These are phyloP conservation scores for Zelostemma sp. DNA, from an alignment of 1,140 invertebrate genomes.

Conservation along the genomic window DNA sequence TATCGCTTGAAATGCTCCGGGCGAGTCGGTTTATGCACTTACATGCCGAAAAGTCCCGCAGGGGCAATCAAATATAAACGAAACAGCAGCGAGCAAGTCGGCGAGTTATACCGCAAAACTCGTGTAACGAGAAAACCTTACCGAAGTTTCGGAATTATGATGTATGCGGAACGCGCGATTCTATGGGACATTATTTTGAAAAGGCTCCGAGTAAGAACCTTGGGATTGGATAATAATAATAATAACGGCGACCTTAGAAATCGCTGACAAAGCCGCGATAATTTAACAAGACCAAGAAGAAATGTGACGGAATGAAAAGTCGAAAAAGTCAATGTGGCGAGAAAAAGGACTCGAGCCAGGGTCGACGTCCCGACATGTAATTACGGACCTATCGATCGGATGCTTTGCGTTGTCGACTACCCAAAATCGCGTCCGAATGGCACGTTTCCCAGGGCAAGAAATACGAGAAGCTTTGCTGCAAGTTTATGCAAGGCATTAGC, in stretches of 20 bases:
- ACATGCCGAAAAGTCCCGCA: conserved; percentile 34
- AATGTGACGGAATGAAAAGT: neutral
- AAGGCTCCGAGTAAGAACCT: no score
- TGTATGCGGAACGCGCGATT: conserved; percentile 11
- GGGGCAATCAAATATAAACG: conserved; percentile 39
- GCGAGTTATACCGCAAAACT: conserved; percentile 13
- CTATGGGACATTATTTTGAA: no score
- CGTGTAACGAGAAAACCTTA: conserved; percentile 13
- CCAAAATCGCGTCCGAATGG: conserved; percentile 54
- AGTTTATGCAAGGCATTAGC: conserved; percentile 47
- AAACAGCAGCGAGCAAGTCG: conserved; percentile 20
- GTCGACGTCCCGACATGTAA: conserved; percentile 62
- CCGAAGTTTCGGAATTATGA: conserved; percentile 22
- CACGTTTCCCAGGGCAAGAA: conserved; percentile 46
- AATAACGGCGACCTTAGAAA: no score
- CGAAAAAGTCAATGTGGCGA: neutral
- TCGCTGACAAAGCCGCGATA: no score
- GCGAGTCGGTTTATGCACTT: conserved; percentile 24
- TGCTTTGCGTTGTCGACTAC: conserved; percentile 51
- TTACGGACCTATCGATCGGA: conserved; percentile 63
- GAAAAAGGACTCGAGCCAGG: conserved; percentile 35
- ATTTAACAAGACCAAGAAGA: no score
- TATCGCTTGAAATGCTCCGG: conserved; percentile 18
- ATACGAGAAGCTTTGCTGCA: conserved; percentile 57
- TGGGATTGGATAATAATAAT: no score